Conservation (phyloP, 2,113 vertebrate genomes). For the Gopherus flavomarginatus region DNA sequence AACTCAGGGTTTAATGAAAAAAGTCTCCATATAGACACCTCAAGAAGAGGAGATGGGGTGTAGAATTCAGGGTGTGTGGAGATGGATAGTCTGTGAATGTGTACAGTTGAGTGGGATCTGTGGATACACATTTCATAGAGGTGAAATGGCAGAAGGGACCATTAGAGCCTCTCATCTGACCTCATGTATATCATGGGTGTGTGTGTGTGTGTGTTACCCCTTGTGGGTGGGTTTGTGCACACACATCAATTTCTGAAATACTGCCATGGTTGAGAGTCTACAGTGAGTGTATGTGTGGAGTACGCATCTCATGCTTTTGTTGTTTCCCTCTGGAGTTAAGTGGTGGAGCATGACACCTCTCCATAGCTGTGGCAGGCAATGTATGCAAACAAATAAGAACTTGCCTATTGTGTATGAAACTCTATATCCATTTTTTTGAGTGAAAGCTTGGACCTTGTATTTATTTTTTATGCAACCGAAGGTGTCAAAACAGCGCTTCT, state of each 20-base stretch:
- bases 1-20: too few species aligned
- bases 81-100: too few species aligned
- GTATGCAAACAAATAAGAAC: not conserved
- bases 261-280: not conserved
- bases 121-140: too few species aligned
- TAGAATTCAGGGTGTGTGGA: too few species aligned
- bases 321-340: not conserved
- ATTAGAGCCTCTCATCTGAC: too few species aligned
- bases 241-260: not conserved
- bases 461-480: not conserved
- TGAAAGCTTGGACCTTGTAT: not conserved
- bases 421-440: constrained; percentile 8
- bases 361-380: not conserved
- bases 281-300: not conserved
- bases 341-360: not conserved
- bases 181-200: too few species aligned
- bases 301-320: not conserved
- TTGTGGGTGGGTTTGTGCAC: too few species aligned
- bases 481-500: not conserved
- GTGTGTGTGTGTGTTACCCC: too few species aligned
- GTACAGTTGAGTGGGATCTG: too few species aligned
- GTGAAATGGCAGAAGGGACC: too few species aligned
- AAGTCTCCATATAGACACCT: too few species aligned
- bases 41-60: too few species aligned
- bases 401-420: not conserved